Conservation (phyloP, 1,140 invertebrate genomes). For the Leptonema lineaticorne region DNA sequence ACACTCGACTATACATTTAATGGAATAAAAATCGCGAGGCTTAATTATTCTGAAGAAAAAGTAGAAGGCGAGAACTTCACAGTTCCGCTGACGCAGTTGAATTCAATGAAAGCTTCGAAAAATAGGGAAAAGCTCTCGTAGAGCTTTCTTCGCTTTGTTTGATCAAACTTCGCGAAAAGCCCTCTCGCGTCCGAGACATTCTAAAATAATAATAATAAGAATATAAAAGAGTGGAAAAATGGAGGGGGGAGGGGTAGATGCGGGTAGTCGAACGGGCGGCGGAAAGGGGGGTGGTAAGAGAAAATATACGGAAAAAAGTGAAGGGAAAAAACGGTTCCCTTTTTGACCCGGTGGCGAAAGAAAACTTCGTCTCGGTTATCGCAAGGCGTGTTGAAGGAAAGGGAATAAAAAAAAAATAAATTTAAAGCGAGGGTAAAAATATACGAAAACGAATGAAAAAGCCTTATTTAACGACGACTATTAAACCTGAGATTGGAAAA, state of each 20-base stretch:
- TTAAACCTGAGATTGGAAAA: too few relatives aligned
- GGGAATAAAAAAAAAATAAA: too few relatives aligned
- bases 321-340: not conserved
- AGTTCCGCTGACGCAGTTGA: not conserved
- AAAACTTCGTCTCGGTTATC: not conserved
- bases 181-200: too few relatives aligned
- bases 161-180: constrained; percentile 8
- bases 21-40: not conserved
- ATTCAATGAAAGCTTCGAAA: constrained; percentile 9
- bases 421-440: too few relatives aligned
- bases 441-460: too few relatives aligned
- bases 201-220: too few relatives aligned
- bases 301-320: not conserved
- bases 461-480: too few relatives aligned
- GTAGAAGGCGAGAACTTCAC: not conserved
- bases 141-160: constrained; percentile 7
- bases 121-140: not conserved
- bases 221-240: too few relatives aligned
- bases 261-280: too few relatives aligned
- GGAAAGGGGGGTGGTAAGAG: too few relatives aligned
- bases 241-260: too few relatives aligned
- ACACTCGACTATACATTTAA: not conserved
- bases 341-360: not conserved
- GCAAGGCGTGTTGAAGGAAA: not conserved
- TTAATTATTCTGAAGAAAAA: not conserved